Base-by-base conservation (phyloP, 2,113 vertebrate species). In the Noturus placidus region DNA sequence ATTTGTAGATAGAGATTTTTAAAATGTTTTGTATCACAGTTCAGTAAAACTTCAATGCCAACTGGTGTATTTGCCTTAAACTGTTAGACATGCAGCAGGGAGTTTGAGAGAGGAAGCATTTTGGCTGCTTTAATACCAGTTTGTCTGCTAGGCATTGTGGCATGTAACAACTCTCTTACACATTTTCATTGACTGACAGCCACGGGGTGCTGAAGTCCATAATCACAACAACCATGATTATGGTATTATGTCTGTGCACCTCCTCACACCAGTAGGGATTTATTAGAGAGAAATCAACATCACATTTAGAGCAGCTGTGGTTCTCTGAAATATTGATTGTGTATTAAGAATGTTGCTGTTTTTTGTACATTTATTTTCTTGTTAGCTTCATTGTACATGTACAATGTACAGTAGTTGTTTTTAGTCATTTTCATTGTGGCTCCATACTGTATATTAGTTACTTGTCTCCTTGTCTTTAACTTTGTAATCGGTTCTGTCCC, bases 401-500 rank as follows among this genome's bases (percentile, higher is more conserved):
- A 46, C 38, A 42, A 4, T 42, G 38, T 42, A 42, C 19, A 42
- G 19, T 22, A 22, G 8, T 72, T 19, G 22, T 22, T 42, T 72
- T 42, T 3, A 30, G 27, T 30, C 65, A 30, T 33, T 70, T 38
- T 72, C 33, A 20, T 74, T 22, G 8, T 35, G 33, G 33, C 30
- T 19, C 14, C 56, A 56, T 79, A 30, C 27, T 80, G 56, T 25
- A 15, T 27, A 38, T 27, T 27, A 57, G 19, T 61, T 59, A 38
- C 50, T 70, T n/a, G 27, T 78, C 33, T 86, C 22, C 25, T 80
- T 83, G 9, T 82, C 61, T 92, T 87, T 38, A 85, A 90, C n/a
- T 63, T 33, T 35, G 17, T 17, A 42, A 8, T 69, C 56, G 86
- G 88, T 89, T 77, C 93, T 89, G n/a, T 85, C 7, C 90, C 89